phyloP scores from a whole-genome alignment of 2,888 invertebrate species.

The Tachina fera region DNA sequence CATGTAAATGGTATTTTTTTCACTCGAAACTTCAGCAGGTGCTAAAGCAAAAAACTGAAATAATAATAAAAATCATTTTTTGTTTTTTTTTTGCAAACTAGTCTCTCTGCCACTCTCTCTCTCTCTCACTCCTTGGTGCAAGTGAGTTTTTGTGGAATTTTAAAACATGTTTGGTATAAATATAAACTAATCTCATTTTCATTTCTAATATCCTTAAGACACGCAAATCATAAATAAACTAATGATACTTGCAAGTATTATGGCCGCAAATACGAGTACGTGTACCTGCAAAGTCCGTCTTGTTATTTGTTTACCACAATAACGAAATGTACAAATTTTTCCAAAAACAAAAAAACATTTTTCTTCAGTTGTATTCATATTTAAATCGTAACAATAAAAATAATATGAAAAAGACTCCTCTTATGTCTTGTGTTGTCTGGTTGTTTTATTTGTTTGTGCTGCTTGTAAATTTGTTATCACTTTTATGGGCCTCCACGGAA shows the following conservation, averaged over 20 bases:
- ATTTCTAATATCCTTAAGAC: slow-evolving; percentile 72
- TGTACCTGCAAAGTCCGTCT: not conserved
- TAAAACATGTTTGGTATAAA: slow-evolving; percentile 39
- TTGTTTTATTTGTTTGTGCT: slow-evolving; percentile 2
- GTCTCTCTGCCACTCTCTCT: not conserved
- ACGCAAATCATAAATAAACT: slow-evolving; percentile 74
- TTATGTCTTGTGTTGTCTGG: not conserved
- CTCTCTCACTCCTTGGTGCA: not conserved
- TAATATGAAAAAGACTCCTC: slow-evolving; percentile 3
- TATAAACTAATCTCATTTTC: slow-evolving; percentile 71
- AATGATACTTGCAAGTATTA: slow-evolving; percentile 63
- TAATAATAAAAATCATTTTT: not conserved
- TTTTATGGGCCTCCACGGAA: slow-evolving; percentile 54
- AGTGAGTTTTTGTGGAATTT: slow-evolving; percentile 16
- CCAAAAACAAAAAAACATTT: not conserved
- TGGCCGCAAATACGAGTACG: slow-evolving; percentile 62
- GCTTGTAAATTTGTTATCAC: slow-evolving; percentile 34
- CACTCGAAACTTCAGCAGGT: slow-evolving; percentile 25
- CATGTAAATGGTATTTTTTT: slow-evolving; percentile 30
- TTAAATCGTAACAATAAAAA: slow-evolving; percentile 23
- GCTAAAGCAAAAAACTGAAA: not conserved
- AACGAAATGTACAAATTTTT: not conserved
- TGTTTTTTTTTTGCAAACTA: slow-evolving; percentile 5
- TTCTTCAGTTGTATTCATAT: not conserved
- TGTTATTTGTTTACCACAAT: not conserved